Percentiles rank a stretch among this genome's conserved stretches.
phyloP scores from a whole-genome alignment of 2,888 invertebrate species.

The Conus canariensis region DNA sequence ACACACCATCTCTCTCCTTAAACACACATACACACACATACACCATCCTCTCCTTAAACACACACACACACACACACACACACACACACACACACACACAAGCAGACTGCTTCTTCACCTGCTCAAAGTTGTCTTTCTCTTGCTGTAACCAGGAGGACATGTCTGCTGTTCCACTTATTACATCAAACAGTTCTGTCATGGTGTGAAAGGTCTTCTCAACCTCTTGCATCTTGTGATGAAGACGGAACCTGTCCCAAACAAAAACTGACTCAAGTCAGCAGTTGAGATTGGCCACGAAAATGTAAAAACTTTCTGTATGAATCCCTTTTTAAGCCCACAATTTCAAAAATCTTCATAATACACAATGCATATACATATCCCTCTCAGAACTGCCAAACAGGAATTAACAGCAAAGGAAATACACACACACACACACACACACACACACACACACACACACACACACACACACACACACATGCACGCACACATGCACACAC shows the following conservation, averaged over 20 bases:
- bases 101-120: not conserved
- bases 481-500: too few relatives aligned
- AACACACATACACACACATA: not conserved
- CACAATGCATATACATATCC: too few relatives aligned
- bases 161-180: constrained; percentile 31
- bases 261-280: not conserved
- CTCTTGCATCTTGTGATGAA: not conserved
- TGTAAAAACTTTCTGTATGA: too few relatives aligned
- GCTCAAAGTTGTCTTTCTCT: constrained; percentile 36
- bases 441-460: too few relatives aligned
- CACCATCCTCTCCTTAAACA: not conserved
- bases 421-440: too few relatives aligned
- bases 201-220: constrained; percentile 11
- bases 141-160: constrained; percentile 30
- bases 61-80: constrained; percentile 6
- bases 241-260: constrained; percentile 12
- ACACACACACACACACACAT: too few relatives aligned
- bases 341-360: too few relatives aligned
- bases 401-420: too few relatives aligned
- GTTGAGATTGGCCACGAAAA: too few relatives aligned
- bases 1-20: not conserved
- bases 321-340: too few relatives aligned
- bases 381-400: too few relatives aligned
- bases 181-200: constrained; percentile 39
- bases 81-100: constrained; percentile 1